These are phyloP conservation scores for Papilio glaucus DNA, from an alignment of 1,140 invertebrate species.

Conservation along the genomic window DNA sequence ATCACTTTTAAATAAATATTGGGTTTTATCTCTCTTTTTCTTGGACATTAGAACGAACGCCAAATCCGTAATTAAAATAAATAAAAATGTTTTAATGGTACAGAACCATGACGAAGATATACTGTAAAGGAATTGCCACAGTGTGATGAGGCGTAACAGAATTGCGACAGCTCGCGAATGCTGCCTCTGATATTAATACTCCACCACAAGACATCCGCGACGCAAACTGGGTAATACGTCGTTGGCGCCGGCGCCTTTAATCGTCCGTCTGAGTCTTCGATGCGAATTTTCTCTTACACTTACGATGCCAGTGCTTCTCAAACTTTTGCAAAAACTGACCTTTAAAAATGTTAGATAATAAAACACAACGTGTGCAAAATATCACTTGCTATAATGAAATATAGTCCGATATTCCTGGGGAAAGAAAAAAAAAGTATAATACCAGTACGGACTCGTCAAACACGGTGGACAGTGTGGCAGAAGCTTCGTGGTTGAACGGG, in stretches of 20 bases:
- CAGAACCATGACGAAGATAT: background rate
- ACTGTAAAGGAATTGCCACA: slow-evolving; percentile 8
- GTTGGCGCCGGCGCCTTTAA: slow-evolving; percentile 71
- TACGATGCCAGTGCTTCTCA: slow-evolving; percentile 37
- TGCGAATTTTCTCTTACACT: slow-evolving; percentile 71
- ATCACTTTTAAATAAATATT: no score
- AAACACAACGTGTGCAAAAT: no score
- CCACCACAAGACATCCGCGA: slow-evolving; percentile 58
- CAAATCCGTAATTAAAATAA: background rate
- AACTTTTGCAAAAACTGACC: background rate
- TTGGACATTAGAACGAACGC: background rate
- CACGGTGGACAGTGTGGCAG: no score
- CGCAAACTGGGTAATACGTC: slow-evolving; percentile 61
- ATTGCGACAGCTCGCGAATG: slow-evolving; percentile 37
- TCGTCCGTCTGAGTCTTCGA: slow-evolving; percentile 70
- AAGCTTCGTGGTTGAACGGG: no score
- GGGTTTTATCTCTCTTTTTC: background rate
- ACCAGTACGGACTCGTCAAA: no score
- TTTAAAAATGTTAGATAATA: background rate
- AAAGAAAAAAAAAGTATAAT: no score
- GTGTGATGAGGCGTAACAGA: slow-evolving; percentile 32
- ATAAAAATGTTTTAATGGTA: background rate
- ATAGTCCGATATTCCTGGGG: no score
- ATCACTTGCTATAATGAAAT: no score
- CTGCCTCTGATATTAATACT: slow-evolving; percentile 54